Percentiles rank a stretch among this genome's conserved stretches.
Evolutionary conservation across 2,888 invertebrate genomes (phyloP).

Genomic region (Agapetus fuscipes): DNA sequence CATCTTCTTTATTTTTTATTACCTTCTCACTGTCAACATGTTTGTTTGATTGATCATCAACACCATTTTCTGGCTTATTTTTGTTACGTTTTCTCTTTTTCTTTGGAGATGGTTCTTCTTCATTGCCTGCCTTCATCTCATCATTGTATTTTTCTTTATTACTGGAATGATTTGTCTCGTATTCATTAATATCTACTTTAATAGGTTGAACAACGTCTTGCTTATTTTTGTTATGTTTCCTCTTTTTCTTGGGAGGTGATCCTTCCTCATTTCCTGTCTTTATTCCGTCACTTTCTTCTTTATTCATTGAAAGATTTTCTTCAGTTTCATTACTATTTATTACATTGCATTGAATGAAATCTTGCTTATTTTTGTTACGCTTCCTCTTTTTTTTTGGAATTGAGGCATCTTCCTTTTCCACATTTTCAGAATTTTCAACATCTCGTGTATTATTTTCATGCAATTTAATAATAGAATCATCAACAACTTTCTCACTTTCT

Average conservation of each 20-base stretch:
- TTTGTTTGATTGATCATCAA: not conserved
- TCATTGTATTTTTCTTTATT: too few relatives aligned
- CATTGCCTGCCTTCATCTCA: not conserved
- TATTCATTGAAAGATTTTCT: not conserved
- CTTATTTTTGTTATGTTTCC: conserved; percentile 1
- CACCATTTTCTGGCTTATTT: not conserved
- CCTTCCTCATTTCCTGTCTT: conserved; percentile 10
- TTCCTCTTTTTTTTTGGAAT: conserved; percentile 27
- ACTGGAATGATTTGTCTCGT: too few relatives aligned
- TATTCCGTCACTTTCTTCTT: conserved; percentile 9
- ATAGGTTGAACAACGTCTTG: conserved; percentile 5
- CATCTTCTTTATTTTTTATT: conserved; percentile 15
- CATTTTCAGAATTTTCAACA: conserved; percentile 21
- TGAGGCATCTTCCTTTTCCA: conserved; percentile 26
- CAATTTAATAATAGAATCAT: too few relatives aligned
- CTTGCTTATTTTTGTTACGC: conserved; percentile 35
- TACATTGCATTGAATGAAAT: too few relatives aligned
- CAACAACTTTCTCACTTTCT: conserved; percentile 25
- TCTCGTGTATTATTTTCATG: too few relatives aligned
- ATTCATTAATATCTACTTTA: too few relatives aligned
- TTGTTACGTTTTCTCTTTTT: conserved; percentile 13
- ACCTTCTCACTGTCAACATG: too few relatives aligned
- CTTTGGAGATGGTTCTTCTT: not conserved
- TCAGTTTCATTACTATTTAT: conserved; percentile 33
- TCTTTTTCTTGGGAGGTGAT: conserved; percentile 5